Evolutionary conservation across 2,113 vertebrate species (phyloP).

Genomic region (Bufo gargarizans): DNA sequence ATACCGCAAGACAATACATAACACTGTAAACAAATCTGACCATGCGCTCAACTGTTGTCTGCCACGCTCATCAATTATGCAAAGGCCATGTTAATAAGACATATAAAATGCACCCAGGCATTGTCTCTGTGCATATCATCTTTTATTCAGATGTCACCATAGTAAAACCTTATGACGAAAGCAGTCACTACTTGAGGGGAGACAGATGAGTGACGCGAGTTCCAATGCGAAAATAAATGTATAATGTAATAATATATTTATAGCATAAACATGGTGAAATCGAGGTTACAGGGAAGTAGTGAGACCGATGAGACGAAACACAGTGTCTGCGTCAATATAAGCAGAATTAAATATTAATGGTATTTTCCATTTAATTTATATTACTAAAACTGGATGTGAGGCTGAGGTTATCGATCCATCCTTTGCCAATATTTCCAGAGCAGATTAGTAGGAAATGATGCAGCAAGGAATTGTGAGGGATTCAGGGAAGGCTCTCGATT

Average conservation of each 20-base stretch:
- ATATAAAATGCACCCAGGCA: neutral
- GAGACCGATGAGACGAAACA: conserved; percentile 24
- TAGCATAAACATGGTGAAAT: neutral
- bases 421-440: conserved; percentile 8
- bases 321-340: conserved; percentile 34
- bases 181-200: neutral
- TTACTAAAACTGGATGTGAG: conserved; percentile 39
- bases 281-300: conserved; percentile 10
- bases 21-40: neutral
- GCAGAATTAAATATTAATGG: conserved; percentile 32
- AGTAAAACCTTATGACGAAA: neutral
- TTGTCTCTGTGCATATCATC: neutral
- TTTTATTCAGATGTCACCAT: neutral
- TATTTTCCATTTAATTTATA: conserved; percentile 47
- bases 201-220: neutral
- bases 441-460: conserved; percentile 17
- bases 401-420: conserved; percentile 33
- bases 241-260: conserved; percentile 12
- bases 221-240: conserved; percentile 6
- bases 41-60: neutral
- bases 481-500: neutral
- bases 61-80: conserved; percentile 7
- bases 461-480: neutral
- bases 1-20: neutral
- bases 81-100: conserved; percentile 1